Evolutionary conservation across 2,797 vertebrate genomes (phyloP).

Genomic region (Sus cebifrons): DNA sequence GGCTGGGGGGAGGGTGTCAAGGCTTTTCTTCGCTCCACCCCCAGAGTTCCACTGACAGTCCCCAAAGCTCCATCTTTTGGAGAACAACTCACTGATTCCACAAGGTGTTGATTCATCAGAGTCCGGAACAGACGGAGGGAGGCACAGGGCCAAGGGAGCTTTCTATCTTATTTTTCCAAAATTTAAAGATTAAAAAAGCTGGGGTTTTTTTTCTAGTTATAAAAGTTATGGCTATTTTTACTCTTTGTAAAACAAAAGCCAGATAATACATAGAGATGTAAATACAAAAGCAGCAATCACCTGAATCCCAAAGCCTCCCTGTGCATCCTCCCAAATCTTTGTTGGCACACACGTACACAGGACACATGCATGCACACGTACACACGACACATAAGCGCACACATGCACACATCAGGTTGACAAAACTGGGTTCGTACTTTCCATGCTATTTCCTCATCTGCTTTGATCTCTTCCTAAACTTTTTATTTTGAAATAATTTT

Average conservation of each 20-base stretch:
- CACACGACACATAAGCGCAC: too few relatives aligned
- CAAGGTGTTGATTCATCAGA: background rate
- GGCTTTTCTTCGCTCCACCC: background rate
- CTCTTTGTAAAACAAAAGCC: constrained; percentile 20
- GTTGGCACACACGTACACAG: background rate
- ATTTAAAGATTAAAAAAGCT: background rate
- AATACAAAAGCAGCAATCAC: background rate
- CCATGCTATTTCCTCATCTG: background rate
- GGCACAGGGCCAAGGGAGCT: background rate
- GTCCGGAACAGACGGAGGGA: background rate
- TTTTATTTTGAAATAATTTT: background rate
- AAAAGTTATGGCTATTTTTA: constrained; percentile 44
- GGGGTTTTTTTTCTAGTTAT: background rate
- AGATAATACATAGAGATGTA: background rate
- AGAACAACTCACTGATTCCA: background rate
- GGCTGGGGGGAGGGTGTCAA: background rate
- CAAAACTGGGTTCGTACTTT: background rate
- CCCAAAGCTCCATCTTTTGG: background rate
- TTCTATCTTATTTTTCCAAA: constrained; percentile 46
- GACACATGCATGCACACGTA: background rate
- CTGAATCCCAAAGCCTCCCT: background rate
- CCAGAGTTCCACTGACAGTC: background rate
- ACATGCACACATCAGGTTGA: too few relatives aligned
- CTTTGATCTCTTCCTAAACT: background rate
- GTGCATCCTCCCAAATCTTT: background rate